Evolutionary conservation across 2,797 vertebrate genomes (phyloP).

Genomic region (Hylomyscus alleni): DNA sequence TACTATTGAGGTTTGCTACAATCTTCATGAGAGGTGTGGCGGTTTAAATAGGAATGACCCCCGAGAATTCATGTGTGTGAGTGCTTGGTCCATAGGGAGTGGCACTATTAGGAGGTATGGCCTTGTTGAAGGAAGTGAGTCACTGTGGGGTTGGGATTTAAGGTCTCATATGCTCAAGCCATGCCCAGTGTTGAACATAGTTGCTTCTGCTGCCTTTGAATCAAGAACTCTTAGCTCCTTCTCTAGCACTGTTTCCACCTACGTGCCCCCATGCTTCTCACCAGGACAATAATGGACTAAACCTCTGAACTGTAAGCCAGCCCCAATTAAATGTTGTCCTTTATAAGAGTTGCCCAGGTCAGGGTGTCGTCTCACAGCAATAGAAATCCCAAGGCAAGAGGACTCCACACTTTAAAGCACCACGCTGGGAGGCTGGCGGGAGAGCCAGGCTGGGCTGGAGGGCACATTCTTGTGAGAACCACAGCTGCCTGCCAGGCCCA

Average conservation of each 20-base stretch:
- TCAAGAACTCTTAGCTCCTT: neutral
- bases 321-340: neutral
- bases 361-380: neutral
- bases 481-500: neutral
- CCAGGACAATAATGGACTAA: neutral
- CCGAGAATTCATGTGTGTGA: neutral
- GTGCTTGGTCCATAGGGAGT: neutral
- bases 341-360: neutral
- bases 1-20: constrained; percentile 9
- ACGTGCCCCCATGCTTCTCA: neutral
- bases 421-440: neutral
- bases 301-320: neutral
- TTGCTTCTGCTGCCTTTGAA: neutral
- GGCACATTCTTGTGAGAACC: neutral
- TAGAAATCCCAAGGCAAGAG: neutral
- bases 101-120: neutral
- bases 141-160: neutral
- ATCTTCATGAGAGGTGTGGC: neutral
- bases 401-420: constrained; percentile 36
- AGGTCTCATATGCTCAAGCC: neutral
- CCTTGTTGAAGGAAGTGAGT: neutral
- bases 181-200: neutral
- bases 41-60: neutral
- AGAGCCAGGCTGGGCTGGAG: neutral
- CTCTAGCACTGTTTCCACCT: neutral